phyloP scores from a whole-genome alignment of 2,888 invertebrate genomes.

The Rhopalosiphum nymphaeae region DNA sequence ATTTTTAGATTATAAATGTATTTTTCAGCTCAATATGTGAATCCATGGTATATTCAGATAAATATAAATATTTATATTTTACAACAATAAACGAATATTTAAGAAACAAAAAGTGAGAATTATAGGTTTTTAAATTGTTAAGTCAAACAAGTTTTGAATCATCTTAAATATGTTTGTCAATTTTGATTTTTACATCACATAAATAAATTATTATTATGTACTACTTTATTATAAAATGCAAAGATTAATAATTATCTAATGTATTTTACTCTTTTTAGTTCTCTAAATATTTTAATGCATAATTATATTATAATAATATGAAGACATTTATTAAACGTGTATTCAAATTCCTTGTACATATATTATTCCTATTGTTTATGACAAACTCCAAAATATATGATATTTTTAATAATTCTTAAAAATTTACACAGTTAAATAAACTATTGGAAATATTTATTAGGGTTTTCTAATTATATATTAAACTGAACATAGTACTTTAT shows the following conservation, averaged over 20 bases:
- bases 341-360: background rate
- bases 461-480: background rate
- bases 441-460: background rate
- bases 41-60: background rate
- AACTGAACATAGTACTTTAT: background rate
- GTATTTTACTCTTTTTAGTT: background rate
- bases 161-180: background rate
- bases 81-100: background rate
- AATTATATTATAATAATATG: too few relatives aligned
- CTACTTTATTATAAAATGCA: background rate
- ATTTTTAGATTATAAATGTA: background rate
- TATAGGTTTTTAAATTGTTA: background rate
- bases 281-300: background rate
- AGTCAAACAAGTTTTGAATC: background rate
- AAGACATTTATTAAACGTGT: background rate
- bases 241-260: background rate
- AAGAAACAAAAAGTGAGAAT: background rate
- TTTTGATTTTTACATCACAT: background rate
- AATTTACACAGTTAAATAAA: background rate
- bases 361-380: background rate
- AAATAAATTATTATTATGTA: background rate
- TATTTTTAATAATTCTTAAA: background rate
- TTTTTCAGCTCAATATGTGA: background rate
- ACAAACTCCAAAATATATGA: background rate
- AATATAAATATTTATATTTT: background rate